Evolutionary conservation across 2,888 invertebrate genomes (phyloP).

Genomic region (Globia sparganii): DNA sequence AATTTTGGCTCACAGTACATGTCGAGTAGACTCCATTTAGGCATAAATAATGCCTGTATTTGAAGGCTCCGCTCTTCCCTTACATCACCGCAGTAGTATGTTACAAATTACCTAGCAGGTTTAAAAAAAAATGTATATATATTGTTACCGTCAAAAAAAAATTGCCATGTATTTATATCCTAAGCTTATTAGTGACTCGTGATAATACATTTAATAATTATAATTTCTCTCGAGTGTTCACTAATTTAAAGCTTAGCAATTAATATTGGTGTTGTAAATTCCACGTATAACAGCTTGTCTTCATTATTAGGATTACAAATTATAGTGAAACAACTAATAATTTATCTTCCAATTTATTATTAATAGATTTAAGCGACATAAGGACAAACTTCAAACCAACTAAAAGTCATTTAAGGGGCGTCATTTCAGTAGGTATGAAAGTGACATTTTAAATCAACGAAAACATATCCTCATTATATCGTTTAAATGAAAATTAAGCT

Average conservation of each 20-base stretch:
- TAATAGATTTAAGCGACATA: neutral
- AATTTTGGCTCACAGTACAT: too few species aligned
- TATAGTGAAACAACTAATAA: neutral
- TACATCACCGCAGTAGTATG: too few species aligned
- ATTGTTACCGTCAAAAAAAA: neutral
- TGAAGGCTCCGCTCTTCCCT: too few species aligned
- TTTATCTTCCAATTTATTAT: neutral
- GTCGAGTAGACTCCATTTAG: too few species aligned
- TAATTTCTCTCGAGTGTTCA: neutral
- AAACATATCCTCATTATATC: neutral
- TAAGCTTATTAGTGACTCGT: neutral
- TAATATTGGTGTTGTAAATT: slow-evolving; percentile 14
- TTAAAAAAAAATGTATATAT: too few species aligned
- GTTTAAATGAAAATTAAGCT: neutral
- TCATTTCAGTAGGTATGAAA: neutral
- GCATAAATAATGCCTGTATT: too few species aligned
- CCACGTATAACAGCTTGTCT: slow-evolving; percentile 25
- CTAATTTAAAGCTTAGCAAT: slow-evolving; percentile 8
- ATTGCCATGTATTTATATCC: too few species aligned
- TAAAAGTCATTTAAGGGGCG: too few species aligned
- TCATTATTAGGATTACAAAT: slow-evolving; percentile 13
- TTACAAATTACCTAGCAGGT: too few species aligned
- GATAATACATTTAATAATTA: neutral
- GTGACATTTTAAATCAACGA: neutral
- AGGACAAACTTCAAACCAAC: too few species aligned